A percentile compares a stretch with the other conserved stretches of the same genome.
Conservation (phyloP, 2,113 vertebrate species). For the Carlito syrichta region DNA sequence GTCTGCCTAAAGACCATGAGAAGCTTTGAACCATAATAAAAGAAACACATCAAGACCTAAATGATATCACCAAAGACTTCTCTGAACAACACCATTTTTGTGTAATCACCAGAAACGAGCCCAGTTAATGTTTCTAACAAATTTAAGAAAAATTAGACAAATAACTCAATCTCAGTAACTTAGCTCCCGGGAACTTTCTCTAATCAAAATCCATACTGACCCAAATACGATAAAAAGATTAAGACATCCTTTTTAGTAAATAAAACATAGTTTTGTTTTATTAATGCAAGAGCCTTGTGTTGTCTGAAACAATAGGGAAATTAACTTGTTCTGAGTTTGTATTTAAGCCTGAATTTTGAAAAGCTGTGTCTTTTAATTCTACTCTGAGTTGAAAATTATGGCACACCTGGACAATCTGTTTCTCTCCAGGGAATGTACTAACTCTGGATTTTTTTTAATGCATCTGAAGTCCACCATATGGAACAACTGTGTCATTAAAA, state of each 20-base stretch:
- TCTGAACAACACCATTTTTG: neutral
- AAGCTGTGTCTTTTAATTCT: slow-evolving; percentile 48
- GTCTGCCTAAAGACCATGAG: neutral
- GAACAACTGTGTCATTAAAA: slow-evolving; percentile 73
- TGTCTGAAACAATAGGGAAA: slow-evolving; percentile 37
- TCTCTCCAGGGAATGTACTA: slow-evolving; percentile 67
- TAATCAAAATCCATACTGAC: neutral
- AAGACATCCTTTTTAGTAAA: neutral
- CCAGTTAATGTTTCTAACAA: neutral
- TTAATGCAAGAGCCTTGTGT: neutral
- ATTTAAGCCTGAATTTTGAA: slow-evolving; percentile 61
- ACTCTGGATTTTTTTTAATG: slow-evolving; percentile 61
- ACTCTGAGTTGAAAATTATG: slow-evolving; percentile 65
- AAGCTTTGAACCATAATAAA: neutral
- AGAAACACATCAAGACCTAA: neutral
- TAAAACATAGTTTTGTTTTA: slow-evolving; percentile 23
- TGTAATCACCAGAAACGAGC: neutral
- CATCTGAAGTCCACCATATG: slow-evolving; percentile 76
- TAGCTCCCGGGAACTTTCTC: neutral
- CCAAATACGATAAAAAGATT: slow-evolving; percentile 13
- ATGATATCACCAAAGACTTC: neutral
- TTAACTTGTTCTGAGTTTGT: slow-evolving; percentile 3
- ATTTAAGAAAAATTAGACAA: neutral
- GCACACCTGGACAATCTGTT: slow-evolving; percentile 70
- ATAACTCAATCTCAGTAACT: neutral